Percentiles rank a stretch among this genome's conserved stretches.
Conservation (phyloP, 2,113 vertebrate species). For the Mesitornis unicolor region DNA sequence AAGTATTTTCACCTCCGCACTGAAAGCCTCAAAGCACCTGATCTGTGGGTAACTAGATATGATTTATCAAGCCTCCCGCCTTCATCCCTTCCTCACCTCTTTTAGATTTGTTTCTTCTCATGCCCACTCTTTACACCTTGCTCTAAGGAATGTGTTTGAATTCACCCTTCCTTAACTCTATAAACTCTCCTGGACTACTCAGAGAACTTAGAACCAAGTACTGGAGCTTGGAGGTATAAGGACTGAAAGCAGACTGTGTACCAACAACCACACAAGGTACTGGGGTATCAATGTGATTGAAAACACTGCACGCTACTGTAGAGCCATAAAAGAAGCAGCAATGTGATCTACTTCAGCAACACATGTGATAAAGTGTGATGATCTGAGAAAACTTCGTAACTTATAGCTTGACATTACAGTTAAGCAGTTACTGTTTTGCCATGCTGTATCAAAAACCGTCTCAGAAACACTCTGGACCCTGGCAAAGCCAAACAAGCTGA, state of each 20-base stretch:
- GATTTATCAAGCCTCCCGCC: neutral
- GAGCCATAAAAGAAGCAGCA: neutral
- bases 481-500: neutral
- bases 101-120: neutral
- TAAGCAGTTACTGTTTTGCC: neutral
- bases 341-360: neutral
- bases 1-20: neutral
- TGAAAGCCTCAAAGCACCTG: neutral
- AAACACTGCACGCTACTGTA: neutral
- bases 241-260: neutral
- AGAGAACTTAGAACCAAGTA: neutral
- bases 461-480: neutral
- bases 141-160: neutral
- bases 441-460: neutral
- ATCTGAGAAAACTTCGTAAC: rapidly evolving
- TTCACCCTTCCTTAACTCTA: neutral
- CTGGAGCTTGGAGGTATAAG: neutral
- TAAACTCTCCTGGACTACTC: neutral
- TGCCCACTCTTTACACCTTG: neutral
- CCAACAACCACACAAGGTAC: neutral
- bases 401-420: neutral
- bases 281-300: neutral
- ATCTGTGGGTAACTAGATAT: neutral
- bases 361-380: rapidly evolving
- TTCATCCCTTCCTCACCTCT: neutral